phyloP scores from a whole-genome alignment of 2,888 invertebrate species.

The Diabrotica balteata region DNA sequence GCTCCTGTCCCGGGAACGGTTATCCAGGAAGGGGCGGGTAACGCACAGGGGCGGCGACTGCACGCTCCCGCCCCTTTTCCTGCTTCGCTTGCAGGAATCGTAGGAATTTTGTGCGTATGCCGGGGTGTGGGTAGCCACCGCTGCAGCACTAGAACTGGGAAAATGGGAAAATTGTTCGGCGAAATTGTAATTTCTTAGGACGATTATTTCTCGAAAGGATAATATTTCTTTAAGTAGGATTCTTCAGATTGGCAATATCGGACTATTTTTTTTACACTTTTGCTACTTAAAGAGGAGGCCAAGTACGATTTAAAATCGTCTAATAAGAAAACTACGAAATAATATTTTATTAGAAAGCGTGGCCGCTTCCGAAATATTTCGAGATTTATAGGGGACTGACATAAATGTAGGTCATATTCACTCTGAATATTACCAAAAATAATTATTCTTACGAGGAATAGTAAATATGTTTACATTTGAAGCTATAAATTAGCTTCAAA shows the following conservation, averaged over 20 bases:
- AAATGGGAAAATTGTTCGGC: constrained; percentile 16
- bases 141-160: constrained; percentile 15
- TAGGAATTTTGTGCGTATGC: constrained; percentile 31
- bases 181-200: constrained; percentile 23
- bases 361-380: no score
- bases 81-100: constrained; percentile 47
- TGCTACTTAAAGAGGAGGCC: no score
- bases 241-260: not conserved
- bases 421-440: no score
- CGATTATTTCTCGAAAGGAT: constrained; percentile 12
- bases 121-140: constrained; percentile 22
- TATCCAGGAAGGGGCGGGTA: constrained; percentile 46
- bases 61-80: constrained; percentile 44
- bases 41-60: constrained; percentile 34
- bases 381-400: no score
- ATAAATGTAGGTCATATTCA: no score
- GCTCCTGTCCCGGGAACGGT: constrained; percentile 33
- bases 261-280: no score
- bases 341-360: no score
- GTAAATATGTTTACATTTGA: no score
- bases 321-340: no score
- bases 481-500: no score
- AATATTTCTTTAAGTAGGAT: constrained; percentile 15
- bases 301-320: no score
- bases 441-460: no score